Base-by-base conservation (phyloP, 2,888 invertebrate genomes). In the Protula sp. region DNA sequence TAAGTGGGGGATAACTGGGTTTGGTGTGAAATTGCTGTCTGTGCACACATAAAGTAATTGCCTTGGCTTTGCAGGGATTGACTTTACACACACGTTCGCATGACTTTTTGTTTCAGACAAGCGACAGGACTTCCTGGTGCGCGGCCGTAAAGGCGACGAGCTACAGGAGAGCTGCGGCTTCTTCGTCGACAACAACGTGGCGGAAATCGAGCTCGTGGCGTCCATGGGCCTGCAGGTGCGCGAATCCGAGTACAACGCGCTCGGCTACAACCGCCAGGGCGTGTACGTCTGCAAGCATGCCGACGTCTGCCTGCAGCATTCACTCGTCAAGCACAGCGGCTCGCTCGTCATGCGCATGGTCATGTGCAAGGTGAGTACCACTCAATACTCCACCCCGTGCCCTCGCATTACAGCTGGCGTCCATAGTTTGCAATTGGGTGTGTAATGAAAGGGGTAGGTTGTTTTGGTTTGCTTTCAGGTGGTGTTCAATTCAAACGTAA, bases 241-340 rank as follows among this genome's bases (percentile, higher is more conserved):
- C 31, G 67, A 68, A 54, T 64, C 64, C 3, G 67, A 63, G 29
- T 68, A 68, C 61, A 67, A 68, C 55, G 61, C 68, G 24, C 60
- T 68, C 26, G 68, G 68, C 26, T 68, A 67, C 62, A 62, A 62
- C 58, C 45, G 63, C 28, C 61, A 67, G 64, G 68, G 68, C 1
- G 60, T 66, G 5, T 68, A 68, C 56, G 45, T 68, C 30, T 68
- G 68, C 57, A 58, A 60, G 26, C 63, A 64, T 48, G 57, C 62
- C 1, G 68, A 68, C 47, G 60, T 68, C 14, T 66, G 68, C 53
- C 60, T 68, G 14, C 64, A 66, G 57, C 68, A 68, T 28, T 63
- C 68, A 2, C 63, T 68, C 22, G 59, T 65, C 53, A 67, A 67
- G 51, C 55, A 60, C 47, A 47, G 63, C 3, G 60, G 59, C 14